Evolutionary conservation across 2,797 vertebrate genomes (phyloP), one percentile per base, ranked within the genome.

Genomic region (Eidolon dupreanum): DNA sequence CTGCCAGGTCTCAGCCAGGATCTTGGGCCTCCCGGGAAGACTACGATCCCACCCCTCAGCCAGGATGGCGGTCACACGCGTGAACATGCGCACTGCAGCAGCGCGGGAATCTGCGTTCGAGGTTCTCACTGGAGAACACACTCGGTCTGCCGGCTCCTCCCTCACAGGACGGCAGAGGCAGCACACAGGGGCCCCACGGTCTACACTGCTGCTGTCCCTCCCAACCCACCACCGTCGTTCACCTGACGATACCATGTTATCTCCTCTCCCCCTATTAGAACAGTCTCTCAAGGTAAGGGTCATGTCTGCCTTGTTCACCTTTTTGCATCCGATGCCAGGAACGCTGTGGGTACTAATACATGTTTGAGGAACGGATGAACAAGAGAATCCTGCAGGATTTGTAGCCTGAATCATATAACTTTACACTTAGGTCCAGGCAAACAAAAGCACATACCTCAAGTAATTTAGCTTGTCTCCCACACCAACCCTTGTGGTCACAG

Each of bases 1-100:
- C 11, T 46, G 15, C 46, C 38, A 28, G 1, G 20, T 81, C 66
- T 41, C 24, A 61, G 15, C 10, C 11, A 1, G n/a, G 49, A 16
- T 28, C 33, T 78, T 53, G 9, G 36, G 5, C 24, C 31, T 74
- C 61, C 53, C 17, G 68, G 13, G 41, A 61, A 28, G 77, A 88
- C 41, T 4, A 41, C 17, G 4, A 26, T 3, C 4, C 24, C 1
- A 0, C 17, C 8, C 24, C 19, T 26, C 15, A 9, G 28, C 24
- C 28, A 20, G 19, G 19, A 13, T 24, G 24, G 75, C 36, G 43
- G 36, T 20, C 53, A 51, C 13, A 7, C 7, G 41, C 3, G 61
- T 19, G 70, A 8, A 55, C 8, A 13, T 8, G 17, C 41, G 59
- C 22, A 22, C 11, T 5, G 4, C 4, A n/a, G 68, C 51, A 53